These are phyloP conservation scores for Lasioglossum malachurum DNA, from an alignment of 2,888 invertebrate species.

Conservation along the genomic window DNA sequence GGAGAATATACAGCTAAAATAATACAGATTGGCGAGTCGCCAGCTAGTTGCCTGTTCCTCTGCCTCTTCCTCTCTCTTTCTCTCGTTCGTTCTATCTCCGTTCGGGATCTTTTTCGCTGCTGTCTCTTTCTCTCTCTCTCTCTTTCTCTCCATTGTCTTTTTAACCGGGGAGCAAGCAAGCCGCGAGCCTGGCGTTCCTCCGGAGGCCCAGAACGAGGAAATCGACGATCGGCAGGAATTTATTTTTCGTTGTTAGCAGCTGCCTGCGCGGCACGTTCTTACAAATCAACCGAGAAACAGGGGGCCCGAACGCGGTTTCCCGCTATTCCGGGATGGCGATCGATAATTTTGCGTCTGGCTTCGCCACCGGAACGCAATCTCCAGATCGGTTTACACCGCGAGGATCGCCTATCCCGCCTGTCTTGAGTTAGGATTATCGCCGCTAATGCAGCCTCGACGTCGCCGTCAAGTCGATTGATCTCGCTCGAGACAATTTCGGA, in stretches of 20 bases:
- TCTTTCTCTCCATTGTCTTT: constrained; percentile 54
- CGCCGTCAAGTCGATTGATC: not conserved
- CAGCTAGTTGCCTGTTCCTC: constrained; percentile 14
- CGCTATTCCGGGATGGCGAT: constrained; percentile 32
- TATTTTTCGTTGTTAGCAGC: constrained; percentile 19
- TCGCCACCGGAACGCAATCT: not conserved
- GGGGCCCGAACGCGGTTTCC: not conserved
- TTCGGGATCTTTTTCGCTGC: not conserved
- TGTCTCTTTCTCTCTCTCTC: not conserved
- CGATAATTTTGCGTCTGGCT: constrained; percentile 38
- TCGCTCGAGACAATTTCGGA: not conserved
- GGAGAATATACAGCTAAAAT: constrained; percentile 54
- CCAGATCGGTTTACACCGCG: constrained; percentile 5
- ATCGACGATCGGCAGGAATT: constrained; percentile 10
- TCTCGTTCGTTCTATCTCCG: not conserved
- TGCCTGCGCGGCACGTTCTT: constrained; percentile 16
- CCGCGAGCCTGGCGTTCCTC: not conserved
- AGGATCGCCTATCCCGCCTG: not conserved
- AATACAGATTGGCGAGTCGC: constrained; percentile 51
- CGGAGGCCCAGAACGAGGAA: constrained; percentile 9
- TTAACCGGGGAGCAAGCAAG: constrained; percentile 15
- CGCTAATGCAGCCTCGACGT: not conserved
- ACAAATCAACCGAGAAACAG: constrained; percentile 39
- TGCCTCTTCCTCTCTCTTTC: not conserved
- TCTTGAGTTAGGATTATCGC: not conserved